These are phyloP conservation scores for Halcyon smyrnensis DNA, from an alignment of 2,797 vertebrate species.

Conservation along the genomic window DNA sequence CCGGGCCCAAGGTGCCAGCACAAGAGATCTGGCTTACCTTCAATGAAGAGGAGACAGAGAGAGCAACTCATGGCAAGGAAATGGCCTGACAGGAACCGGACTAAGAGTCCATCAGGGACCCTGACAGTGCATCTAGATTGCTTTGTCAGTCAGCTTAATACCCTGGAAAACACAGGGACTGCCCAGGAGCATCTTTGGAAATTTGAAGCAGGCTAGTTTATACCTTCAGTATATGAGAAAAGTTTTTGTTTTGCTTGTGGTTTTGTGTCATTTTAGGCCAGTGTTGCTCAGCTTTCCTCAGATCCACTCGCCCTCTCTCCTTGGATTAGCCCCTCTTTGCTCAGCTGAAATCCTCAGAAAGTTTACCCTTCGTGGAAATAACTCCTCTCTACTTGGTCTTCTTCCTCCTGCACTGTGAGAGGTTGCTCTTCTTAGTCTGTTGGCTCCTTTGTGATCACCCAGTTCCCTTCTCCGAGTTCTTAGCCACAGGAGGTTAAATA, in stretches of 20 bases:
- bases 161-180: not conserved
- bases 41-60: not conserved
- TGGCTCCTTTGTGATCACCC: not conserved
- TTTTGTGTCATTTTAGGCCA: not conserved
- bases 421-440: not conserved
- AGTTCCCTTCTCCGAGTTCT: not conserved
- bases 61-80: not conserved
- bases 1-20: not conserved
- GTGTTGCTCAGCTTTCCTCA: not conserved
- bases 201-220: not conserved
- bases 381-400: not conserved
- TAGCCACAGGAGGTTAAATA: not conserved
- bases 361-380: not conserved
- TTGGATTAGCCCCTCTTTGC: not conserved
- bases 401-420: not conserved
- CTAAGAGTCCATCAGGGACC: not conserved
- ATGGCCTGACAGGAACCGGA: not conserved
- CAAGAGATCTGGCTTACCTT: not conserved
- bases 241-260: not conserved
- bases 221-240: not conserved
- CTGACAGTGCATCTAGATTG: not conserved
- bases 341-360: not conserved
- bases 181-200: not conserved
- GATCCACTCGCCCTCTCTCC: not conserved
- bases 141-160: not conserved